These are phyloP conservation scores for Danio rerio DNA, from an alignment of 2,113 vertebrate species.

Conservation along the genomic window GRCz12tu NC_133187.1:20679501-20680000, in stretches of 20 bases:
- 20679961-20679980: background rate
- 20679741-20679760: constrained; percentile 9
- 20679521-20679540: constrained; percentile 83
- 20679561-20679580: constrained; percentile 86
- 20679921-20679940: background rate
- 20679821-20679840: constrained; percentile 87
- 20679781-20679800: constrained; percentile 82
- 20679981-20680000: background rate
- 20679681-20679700: constrained; percentile 29
- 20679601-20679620: constrained; percentile 75
- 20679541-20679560: constrained; percentile 81
- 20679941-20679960: background rate
- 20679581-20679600: constrained; percentile 82
- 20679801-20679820: constrained; percentile 87
- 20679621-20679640: background rate
- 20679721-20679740: background rate
- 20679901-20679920: constrained; percentile 89
- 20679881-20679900: constrained; percentile 90
- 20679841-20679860: constrained; percentile 68
- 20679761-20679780: constrained; percentile 77
- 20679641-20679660: background rate
- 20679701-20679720: background rate
- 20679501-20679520: constrained; percentile 74
- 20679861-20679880: constrained; percentile 65
- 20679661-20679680: background rate